Evolutionary conservation across 2,113 vertebrate genomes (phyloP), one percentile per base, ranked within the genome.

Genomic region (Rhinoderma darwinii): DNA sequence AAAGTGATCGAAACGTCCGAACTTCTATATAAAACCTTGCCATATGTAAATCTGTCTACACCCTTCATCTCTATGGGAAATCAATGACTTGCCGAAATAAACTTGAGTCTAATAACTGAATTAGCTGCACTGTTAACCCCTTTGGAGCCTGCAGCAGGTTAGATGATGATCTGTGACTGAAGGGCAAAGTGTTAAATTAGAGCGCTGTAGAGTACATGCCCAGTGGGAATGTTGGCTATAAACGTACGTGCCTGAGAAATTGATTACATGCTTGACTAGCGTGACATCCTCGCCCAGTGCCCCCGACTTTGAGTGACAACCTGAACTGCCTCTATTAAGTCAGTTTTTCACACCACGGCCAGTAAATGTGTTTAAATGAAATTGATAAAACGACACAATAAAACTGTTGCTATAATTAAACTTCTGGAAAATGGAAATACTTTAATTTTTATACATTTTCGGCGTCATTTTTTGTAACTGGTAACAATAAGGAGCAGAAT

Each of bases 211-310:
- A 74, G 85, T 87, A 87, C 78, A 82, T 87, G 68, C 86, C 86
- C 79, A 61, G 27, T 87, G 86, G 86, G 86, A 87, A 54, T 87
- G 86, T 87, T 75, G 12, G 54, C 86, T 50, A 79, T 82, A 66
- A 82, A 75, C 50, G 86, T 47, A 82, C 37, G 32, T 87, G 79
- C 54, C 66, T 87, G 86, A 75, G 79, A 87, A 87, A 87, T 75
- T 82, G 79, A 82, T 87, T 87, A 82, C 79, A 82, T 82, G 78
- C 86, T 82, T 75, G 68, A 82, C 44, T 56, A 82, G 86, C 79
- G 37, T 75, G 86, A 82, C 85, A 56, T 79, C 7, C 72, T 54
- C 51, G 25, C 37, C 66, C 47, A 74, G 79, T 37, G 51, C 86
- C 37, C 27, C 41, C 72, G 22, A 75, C 50, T 44, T 32, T 87